These are phyloP conservation scores for Chymomyza caudatula DNA, from an alignment of 2,888 invertebrate species.

Conservation along the genomic window DNA sequence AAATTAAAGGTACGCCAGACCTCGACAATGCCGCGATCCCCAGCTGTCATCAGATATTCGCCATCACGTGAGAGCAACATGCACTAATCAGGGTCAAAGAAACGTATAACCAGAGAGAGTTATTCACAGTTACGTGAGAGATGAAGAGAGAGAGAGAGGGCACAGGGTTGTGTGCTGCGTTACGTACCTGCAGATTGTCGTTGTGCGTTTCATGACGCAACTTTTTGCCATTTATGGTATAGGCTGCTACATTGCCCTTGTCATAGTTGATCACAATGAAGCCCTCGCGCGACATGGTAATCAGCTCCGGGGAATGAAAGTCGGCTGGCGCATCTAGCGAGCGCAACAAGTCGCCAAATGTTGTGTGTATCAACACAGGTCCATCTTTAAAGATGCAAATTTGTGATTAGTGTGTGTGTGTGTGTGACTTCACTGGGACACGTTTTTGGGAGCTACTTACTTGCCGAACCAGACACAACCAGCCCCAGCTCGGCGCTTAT, in stretches of 20 bases:
- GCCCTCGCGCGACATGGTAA: slow-evolving; percentile 97
- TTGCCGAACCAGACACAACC: slow-evolving; percentile 94
- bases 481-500: slow-evolving; percentile 98
- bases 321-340: slow-evolving; percentile 90
- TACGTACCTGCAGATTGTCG: slow-evolving; percentile 92
- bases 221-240: slow-evolving; percentile 94
- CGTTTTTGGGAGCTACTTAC: slow-evolving; percentile 79
- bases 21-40: slow-evolving; percentile 97
- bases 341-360: slow-evolving; percentile 96
- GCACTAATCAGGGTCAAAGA: slow-evolving; percentile 82
- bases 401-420: no score
- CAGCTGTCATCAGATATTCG: slow-evolving; percentile 98
- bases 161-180: background rate
- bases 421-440: background rate
- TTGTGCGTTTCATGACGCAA: slow-evolving; percentile 94
- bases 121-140: no score
- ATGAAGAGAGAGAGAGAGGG: background rate
- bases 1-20: slow-evolving; percentile 99
- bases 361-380: slow-evolving; percentile 97
- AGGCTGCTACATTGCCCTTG: slow-evolving; percentile 93
- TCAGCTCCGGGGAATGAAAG: slow-evolving; percentile 88
- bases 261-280: slow-evolving; percentile 96
- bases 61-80: slow-evolving; percentile 97
- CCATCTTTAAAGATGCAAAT: slow-evolving; percentile 84
- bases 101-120: no score